Percentiles rank a stretch among this genome's conserved stretches.
These are phyloP conservation scores for Drosophila cognata DNA, from an alignment of 2,888 invertebrate genomes.

Conservation along the genomic window DNA sequence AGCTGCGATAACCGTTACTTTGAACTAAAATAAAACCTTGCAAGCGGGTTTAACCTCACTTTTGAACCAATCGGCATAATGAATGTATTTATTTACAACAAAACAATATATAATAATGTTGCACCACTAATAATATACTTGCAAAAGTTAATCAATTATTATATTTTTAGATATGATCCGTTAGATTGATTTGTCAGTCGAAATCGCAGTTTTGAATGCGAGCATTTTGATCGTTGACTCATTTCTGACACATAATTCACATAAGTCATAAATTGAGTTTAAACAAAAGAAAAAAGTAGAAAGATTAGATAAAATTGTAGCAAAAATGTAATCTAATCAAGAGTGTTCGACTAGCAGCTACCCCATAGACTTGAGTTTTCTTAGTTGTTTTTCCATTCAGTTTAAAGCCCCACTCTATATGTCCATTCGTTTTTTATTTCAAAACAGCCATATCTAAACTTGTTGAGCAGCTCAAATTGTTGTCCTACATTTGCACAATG, in stretches of 20 bases:
- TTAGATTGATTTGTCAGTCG: constrained; percentile 2
- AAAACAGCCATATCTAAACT: not conserved
- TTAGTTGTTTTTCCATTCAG: not conserved
- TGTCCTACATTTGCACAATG: not conserved
- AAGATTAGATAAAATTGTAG: constrained; percentile 50
- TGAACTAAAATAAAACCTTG: not conserved
- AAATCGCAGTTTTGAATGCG: constrained; percentile 1
- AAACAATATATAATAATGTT: constrained; percentile 2
- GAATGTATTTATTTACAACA: constrained; percentile 21
- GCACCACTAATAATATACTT: constrained; percentile 2
- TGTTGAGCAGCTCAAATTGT: not conserved
- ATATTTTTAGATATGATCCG: not conserved
- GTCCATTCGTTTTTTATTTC: not conserved
- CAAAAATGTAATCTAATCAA: not conserved
- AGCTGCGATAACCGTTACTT: constrained; percentile 8
- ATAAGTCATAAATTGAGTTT: constrained; percentile 12
- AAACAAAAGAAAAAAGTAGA: not conserved
- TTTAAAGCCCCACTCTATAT: not conserved
- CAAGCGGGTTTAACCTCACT: constrained; percentile 43
- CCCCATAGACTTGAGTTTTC: not conserved
- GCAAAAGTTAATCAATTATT: not conserved
- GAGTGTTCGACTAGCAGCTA: not conserved
- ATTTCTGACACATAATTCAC: constrained; percentile 3
- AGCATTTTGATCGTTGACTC: constrained; percentile 45
- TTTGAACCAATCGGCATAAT: constrained; percentile 5